Conservation (phyloP, 2,888 invertebrate species). For the Pterostichus niger region DNA sequence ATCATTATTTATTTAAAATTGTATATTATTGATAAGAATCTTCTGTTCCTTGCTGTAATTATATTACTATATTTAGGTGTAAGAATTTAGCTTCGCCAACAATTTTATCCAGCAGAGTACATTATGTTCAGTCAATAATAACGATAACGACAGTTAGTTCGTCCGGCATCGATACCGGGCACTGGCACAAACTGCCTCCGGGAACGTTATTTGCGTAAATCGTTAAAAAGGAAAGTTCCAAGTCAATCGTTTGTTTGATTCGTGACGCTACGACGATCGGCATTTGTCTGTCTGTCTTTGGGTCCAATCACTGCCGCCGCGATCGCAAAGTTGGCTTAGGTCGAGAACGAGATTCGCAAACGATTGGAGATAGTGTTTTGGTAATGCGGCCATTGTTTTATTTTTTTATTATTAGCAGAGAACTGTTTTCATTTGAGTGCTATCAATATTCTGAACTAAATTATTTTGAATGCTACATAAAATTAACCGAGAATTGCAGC, state of each 20-base stretch:
- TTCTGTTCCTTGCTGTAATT: too few species aligned
- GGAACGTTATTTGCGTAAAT: slow-evolving; percentile 68
- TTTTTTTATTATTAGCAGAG: slow-evolving; percentile 8
- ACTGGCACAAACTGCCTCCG: slow-evolving; percentile 3
- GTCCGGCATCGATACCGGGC: too few species aligned
- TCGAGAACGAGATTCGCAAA: slow-evolving; percentile 36
- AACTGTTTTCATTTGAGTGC: background rate
- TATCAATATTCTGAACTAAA: too few species aligned
- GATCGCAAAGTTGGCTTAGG: slow-evolving; percentile 1
- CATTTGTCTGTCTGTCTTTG: slow-evolving; percentile 46
- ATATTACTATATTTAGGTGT: background rate
- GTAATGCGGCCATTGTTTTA: slow-evolving; percentile 42
- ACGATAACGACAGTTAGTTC: background rate
- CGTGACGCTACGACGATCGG: slow-evolving; percentile 67
- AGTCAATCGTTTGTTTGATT: slow-evolving; percentile 68
- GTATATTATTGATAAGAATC: too few species aligned
- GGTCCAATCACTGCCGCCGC: background rate
- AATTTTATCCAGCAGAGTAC: too few species aligned
- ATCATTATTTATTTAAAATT: too few species aligned
- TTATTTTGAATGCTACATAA: background rate
- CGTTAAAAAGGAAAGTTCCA: slow-evolving; percentile 68
- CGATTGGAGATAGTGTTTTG: slow-evolving; percentile 49
- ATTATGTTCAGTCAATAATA: background rate
- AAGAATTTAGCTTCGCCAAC: background rate
- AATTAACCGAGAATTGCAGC: too few species aligned